Base-by-base conservation (phyloP, 2,113 vertebrate genomes). In the Suricata suricatta region DNA sequence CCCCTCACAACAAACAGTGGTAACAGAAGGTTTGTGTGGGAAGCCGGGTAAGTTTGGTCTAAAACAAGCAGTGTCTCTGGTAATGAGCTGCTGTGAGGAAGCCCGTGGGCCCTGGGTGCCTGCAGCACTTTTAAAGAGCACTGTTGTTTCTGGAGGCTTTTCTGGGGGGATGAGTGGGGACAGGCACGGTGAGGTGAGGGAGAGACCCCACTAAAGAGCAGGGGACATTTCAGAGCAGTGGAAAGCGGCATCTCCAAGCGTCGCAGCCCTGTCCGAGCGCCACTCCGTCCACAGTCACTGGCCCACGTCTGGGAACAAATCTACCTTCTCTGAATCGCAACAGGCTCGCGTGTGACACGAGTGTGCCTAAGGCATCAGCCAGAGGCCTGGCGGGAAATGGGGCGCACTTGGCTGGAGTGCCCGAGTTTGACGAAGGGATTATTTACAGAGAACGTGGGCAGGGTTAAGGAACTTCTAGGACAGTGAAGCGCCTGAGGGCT, bases 21-120 rank as follows among this genome's bases (percentile, higher is more conserved):
- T 38, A 86, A 97, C 98, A 98, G 98, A 97, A 98, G 98, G 98
- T 89, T 97, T 97, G 98, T 96, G 98, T 98, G 97, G 98, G 98
- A 97, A 97, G 98, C 94, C 94, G 97, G 95, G 72, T 90, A 89
- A 91, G 97, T 97, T 97, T 96, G 97, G 97, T 97, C 97, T 98
- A 98, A 98, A 98, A 98, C 97, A 98, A 98, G 98, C 98, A 96
- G 95, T 94, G 95, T 98, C 98, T 98, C 93, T 95, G 96, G 97
- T 97, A 97, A 98, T 97, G 97, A 98, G 96, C 96, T 96, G 97
- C 94, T 96, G 97, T 97, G 94, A 96, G 97, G 97, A 98, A 98
- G 97, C 77, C 79, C 12, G 83, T 33, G 94, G 87, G 89, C 76
- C 83, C 90, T 38, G 17, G 4, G 87, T 17, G 96, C 95, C 63